phyloP scores from a whole-genome alignment of 2,113 vertebrate genomes.

The Corydoras maculifer region DNA sequence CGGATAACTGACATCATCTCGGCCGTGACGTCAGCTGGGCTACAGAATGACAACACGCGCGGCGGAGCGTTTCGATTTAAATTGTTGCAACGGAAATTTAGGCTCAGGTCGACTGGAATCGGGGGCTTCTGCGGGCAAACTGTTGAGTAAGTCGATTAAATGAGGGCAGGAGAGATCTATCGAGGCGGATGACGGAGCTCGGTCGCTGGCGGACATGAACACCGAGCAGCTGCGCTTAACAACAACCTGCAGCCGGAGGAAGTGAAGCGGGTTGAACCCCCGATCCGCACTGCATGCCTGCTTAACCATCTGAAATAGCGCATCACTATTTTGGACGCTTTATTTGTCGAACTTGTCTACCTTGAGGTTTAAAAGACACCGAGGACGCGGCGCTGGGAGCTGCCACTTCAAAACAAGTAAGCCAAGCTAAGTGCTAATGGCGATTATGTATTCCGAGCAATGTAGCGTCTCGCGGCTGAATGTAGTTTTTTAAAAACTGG shows the following conservation, averaged over 20 bases:
- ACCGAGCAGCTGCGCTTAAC: slow-evolving; percentile 7
- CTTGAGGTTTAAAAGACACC: neutral
- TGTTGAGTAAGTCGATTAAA: neutral
- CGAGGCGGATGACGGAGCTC: too few species aligned
- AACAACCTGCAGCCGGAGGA: slow-evolving; percentile 21
- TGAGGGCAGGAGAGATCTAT: too few species aligned
- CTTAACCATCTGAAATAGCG: too few species aligned
- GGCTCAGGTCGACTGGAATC: neutral
- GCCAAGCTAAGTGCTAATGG: slow-evolving; percentile 4
- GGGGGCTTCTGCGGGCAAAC: too few species aligned
- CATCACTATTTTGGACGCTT: neutral
- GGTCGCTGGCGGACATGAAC: slow-evolving; percentile 10
- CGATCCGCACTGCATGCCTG: too few species aligned
- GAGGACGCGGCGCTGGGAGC: slow-evolving; percentile 24
- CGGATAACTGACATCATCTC: slow-evolving; percentile 9
- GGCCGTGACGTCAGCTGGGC: neutral
- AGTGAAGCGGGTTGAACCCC: neutral
- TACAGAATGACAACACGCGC: slow-evolving; percentile 58
- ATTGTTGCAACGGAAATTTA: neutral
- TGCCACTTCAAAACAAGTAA: slow-evolving; percentile 38
- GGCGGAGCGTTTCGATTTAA: slow-evolving; percentile 57
- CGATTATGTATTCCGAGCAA: neutral
- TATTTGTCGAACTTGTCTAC: neutral
- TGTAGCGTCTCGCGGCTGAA: too few species aligned
- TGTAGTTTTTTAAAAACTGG: too few species aligned